A percentile compares a stretch with the other conserved stretches of the same genome.
Evolutionary conservation across 1,140 invertebrate genomes (phyloP).

Genomic region (Ooceraea biroi): DNA sequence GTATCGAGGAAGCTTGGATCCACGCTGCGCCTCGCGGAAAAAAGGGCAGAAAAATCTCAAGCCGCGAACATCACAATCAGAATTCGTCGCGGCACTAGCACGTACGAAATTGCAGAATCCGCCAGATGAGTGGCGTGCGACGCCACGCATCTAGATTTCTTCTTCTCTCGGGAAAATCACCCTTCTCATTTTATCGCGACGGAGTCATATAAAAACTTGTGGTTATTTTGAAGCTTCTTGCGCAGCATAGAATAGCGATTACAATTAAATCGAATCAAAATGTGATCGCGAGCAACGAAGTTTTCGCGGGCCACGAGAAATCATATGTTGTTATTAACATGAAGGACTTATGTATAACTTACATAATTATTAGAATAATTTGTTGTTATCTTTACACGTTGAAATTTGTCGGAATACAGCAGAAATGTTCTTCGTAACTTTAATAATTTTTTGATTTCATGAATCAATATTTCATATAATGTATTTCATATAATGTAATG

Average conservation of each 20-base stretch:
- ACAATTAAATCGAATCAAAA: background rate
- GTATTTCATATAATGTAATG: no score
- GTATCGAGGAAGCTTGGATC: background rate
- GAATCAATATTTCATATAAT: no score
- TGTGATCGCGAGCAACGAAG: background rate
- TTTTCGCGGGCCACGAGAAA: background rate
- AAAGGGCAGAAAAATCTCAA: background rate
- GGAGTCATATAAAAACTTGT: constrained; percentile 17
- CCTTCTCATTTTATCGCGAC: background rate
- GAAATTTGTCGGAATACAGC: no score
- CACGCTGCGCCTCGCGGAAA: background rate
- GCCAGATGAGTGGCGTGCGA: constrained; percentile 21
- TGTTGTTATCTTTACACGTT: no score
- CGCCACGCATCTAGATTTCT: constrained; percentile 22
- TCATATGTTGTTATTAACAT: background rate
- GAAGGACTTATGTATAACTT: no score
- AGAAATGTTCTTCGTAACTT: no score
- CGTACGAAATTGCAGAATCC: constrained; percentile 47
- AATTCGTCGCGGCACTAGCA: constrained; percentile 35
- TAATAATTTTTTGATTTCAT: no score
- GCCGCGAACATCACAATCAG: constrained; percentile 39
- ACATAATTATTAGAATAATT: background rate
- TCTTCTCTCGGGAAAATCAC: constrained; percentile 3
- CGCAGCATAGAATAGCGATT: background rate
- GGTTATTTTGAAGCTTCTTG: background rate